Evolutionary conservation across 2,113 vertebrate genomes (phyloP), one percentile per base, ranked within the genome.

Genomic region (Parus major): DNA sequence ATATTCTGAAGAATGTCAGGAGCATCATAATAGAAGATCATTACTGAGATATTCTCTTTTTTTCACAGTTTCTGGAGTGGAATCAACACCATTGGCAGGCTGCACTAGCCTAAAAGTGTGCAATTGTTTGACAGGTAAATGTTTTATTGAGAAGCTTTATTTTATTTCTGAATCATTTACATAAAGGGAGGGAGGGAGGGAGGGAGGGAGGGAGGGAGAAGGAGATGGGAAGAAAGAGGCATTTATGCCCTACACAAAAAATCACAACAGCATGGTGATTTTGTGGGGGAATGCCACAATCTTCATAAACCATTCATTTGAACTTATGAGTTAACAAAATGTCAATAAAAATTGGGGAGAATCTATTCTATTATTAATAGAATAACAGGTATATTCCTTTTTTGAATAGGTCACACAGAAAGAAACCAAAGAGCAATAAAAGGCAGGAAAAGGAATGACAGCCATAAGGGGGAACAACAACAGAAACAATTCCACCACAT

Each of bases 101-200:
- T 92, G 79, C 10, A 23, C 28, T 80, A 61, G 50, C 57, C 86
- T 79, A 90, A 82, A 95, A 87, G 49, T 77, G 42, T 90, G 21
- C 27, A 82, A 79, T 87, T 55, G n/a, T 46, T 86, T 95, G 89
- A 84, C 84, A 97, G 91, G 93, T 95, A 91, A 92, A 93, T 60
- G 52, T 88, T 82, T 88, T 93, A 84, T 80, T 90, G 68, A 79
- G 41, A 75, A 87, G 44, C 71, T 92, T 93, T 91, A 71, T 92
- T 86, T 86, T 88, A 85, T 95, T 93, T 92, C 63, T 95, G 23
- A 57, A 89, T 92, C 41, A 44, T 92, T 83, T 92, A 50, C 56
- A 73, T 92, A 92, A 93, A 86, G 15, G 31, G 3, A 7, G 18
- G 5, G 10, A 7, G 21, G 39, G 4, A 12, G 35, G n/a, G n/a